phyloP scores from a whole-genome alignment of 1,140 invertebrate genomes.

The Parapsyche elsis region DNA sequence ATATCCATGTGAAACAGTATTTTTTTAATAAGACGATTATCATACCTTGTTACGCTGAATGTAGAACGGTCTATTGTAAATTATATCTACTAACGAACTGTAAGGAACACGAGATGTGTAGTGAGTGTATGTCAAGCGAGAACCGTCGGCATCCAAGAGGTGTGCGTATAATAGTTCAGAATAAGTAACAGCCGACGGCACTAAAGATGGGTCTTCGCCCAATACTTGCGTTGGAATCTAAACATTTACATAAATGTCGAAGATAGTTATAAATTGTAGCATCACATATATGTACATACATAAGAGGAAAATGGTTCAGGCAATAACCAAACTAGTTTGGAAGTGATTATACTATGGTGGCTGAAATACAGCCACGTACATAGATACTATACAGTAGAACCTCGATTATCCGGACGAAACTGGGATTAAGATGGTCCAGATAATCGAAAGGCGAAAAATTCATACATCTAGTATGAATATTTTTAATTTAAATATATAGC shows the following conservation, averaged over 20 bases:
- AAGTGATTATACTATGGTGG: too few species aligned
- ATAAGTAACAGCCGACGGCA: constrained; percentile 67
- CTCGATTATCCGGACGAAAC: too few species aligned
- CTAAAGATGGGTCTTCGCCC: constrained; percentile 61
- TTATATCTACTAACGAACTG: constrained; percentile 78
- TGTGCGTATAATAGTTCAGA: constrained; percentile 83
- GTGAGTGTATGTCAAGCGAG: constrained; percentile 81
- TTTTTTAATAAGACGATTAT: background rate
- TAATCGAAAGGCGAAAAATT: too few species aligned
- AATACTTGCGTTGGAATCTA: constrained; percentile 73
- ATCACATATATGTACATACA: background rate
- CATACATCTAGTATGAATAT: too few species aligned
- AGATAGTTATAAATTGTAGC: background rate
- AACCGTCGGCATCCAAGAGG: constrained; percentile 79
- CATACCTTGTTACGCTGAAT: constrained; percentile 77
- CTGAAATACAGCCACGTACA: too few species aligned
- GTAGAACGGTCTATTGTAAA: constrained; percentile 80
- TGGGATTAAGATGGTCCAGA: too few species aligned
- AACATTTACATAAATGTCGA: background rate
- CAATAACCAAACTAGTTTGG: too few species aligned
- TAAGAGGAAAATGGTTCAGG: too few species aligned
- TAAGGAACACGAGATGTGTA: constrained; percentile 78
- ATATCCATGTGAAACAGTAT: background rate
- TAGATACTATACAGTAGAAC: too few species aligned
- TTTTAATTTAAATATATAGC: too few species aligned